phyloP scores from a whole-genome alignment of 37 sponge, comb jelly and placozoan species.

The Cliona cf. orientalis region DNA sequence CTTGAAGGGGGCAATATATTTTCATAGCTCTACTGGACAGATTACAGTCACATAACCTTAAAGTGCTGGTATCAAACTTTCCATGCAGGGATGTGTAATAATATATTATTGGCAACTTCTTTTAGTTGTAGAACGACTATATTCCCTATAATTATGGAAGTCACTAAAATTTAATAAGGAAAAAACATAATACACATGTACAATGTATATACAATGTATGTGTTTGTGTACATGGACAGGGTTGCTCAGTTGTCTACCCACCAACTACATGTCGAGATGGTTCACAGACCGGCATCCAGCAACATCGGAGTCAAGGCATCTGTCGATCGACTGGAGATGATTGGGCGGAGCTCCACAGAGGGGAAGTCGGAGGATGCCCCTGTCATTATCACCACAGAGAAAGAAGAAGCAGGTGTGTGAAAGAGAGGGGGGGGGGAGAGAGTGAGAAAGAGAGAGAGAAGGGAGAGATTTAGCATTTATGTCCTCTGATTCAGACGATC shows the following conservation, averaged over 20 bases:
- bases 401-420: background rate
- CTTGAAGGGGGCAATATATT: no score
- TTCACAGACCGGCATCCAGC: constrained; percentile 19
- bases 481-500: background rate
- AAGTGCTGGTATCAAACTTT: no score
- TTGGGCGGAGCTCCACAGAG: no score
- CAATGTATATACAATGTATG: background rate
- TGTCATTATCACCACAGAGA: background rate
- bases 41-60: no score
- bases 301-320: constrained; percentile 19
- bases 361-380: constrained; percentile 9
- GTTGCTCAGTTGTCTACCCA: background rate
- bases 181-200: no score
- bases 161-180: no score
- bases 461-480: background rate
- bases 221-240: background rate
- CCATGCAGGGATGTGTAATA: background rate
- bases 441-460: background rate
- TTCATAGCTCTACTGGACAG: no score
- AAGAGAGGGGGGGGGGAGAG: background rate
- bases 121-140: no score
- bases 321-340: constrained; percentile 8
- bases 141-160: no score
- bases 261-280: background rate
- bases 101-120: background rate